These are phyloP conservation scores for Nothoprocta pentlandii DNA, from an alignment of 2,113 vertebrate genomes.

Conservation along the genomic window DNA sequence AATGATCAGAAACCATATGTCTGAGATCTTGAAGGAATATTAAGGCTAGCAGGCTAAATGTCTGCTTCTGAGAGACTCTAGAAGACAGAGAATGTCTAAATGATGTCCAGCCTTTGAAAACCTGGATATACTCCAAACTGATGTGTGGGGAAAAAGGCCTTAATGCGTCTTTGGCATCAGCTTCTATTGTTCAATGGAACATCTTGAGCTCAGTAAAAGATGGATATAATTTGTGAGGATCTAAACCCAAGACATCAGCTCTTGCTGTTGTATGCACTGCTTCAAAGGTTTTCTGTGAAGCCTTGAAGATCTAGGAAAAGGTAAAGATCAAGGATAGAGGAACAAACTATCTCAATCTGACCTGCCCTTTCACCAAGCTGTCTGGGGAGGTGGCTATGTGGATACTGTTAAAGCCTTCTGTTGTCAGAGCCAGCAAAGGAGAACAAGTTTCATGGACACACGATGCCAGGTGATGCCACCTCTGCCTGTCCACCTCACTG, in stretches of 20 bases:
- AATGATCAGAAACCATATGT: background rate
- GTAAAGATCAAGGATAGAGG: constrained; percentile 59
- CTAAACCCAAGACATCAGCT: constrained; percentile 39
- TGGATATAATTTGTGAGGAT: constrained; percentile 52
- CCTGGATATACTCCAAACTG: constrained; percentile 7
- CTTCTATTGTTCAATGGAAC: constrained; percentile 10
- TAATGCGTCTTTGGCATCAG: constrained; percentile 25
- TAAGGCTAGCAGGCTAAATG: background rate
- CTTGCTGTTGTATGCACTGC: constrained; percentile 23
- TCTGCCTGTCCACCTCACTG: background rate
- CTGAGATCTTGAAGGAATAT: constrained; percentile 25
- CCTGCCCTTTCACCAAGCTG: constrained; percentile 43
- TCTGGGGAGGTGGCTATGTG: background rate
- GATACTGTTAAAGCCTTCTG: background rate
- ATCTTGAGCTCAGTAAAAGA: constrained; percentile 29
- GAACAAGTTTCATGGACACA: background rate
- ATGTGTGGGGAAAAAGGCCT: background rate
- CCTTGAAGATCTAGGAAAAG: constrained; percentile 53
- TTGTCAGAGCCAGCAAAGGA: background rate
- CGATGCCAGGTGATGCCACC: background rate
- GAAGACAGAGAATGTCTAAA: constrained; percentile 3
- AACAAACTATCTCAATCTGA: constrained; percentile 26
- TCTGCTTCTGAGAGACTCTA: constrained; percentile 7
- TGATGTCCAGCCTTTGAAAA: constrained; percentile 42
- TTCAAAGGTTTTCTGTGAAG: constrained; percentile 66